Percentiles rank a stretch among this genome's conserved stretches.
These are phyloP conservation scores for Pammene fasciana DNA, from an alignment of 2,888 invertebrate genomes.

Conservation along the genomic window DNA sequence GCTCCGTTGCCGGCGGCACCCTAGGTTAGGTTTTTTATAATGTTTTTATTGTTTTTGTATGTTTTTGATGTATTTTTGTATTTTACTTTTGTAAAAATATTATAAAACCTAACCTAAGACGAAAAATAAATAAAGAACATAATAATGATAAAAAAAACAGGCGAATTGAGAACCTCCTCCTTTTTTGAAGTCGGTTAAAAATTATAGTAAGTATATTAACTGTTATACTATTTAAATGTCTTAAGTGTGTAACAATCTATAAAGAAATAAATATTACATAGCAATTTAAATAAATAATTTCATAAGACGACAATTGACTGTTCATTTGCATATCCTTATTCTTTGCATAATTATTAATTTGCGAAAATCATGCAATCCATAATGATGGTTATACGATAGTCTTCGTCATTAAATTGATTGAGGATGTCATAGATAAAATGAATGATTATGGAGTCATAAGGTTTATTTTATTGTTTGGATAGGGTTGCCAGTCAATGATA, in stretches of 20 bases:
- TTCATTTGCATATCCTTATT: background rate
- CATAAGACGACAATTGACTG: background rate
- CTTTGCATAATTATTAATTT: conserved; percentile 7
- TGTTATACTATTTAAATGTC: no score
- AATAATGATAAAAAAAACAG: no score
- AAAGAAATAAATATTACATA: background rate
- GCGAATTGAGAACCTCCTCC: no score
- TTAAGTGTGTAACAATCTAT: background rate
- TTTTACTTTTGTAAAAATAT: no score
- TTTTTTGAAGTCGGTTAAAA: no score
- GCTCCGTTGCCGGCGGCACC: no score
- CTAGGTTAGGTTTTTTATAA: no score
- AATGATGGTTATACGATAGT: conserved; percentile 10
- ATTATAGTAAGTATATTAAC: no score
- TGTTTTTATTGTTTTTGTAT: no score
- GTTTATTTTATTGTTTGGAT: conserved; percentile 28
- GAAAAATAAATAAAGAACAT: no score
- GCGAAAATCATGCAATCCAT: background rate
- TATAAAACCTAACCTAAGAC: no score
- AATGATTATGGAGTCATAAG: conserved; percentile 22
- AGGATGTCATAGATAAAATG: conserved; percentile 16
- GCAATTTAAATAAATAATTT: background rate
- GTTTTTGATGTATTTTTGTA: no score
- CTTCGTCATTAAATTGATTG: conserved; percentile 25
- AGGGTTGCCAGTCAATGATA: conserved; percentile 17